phyloP scores from a whole-genome alignment of 2,797 vertebrate genomes.

The Rhinatrema bivittatum region DNA sequence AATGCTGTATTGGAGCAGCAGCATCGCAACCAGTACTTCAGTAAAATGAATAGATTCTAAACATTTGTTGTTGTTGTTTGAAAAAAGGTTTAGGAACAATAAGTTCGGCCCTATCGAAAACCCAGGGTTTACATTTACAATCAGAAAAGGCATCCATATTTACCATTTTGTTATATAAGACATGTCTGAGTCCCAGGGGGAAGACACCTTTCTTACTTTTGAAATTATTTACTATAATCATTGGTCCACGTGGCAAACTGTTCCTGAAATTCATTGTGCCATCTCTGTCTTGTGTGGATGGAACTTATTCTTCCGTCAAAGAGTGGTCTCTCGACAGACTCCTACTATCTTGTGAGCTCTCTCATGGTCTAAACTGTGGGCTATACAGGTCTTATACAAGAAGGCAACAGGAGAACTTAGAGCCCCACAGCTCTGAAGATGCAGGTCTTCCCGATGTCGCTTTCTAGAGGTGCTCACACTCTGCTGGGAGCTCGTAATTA shows the following conservation, averaged over 20 bases:
- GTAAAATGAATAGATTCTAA: slow-evolving; percentile 6
- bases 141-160: slow-evolving; percentile 21
- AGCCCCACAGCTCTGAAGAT: slow-evolving; percentile 78
- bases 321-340: slow-evolving; percentile 79
- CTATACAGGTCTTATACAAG: slow-evolving; percentile 39
- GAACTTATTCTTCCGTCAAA: slow-evolving; percentile 49
- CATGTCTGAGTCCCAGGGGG: slow-evolving; percentile 12
- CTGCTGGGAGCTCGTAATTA: slow-evolving; percentile 66
- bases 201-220: slow-evolving; percentile 15
- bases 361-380: slow-evolving; percentile 36
- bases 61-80: slow-evolving; percentile 3
- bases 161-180: slow-evolving; percentile 16
- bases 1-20: slow-evolving; percentile 34
- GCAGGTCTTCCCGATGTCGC: slow-evolving; percentile 62
- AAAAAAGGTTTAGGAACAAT: slow-evolving; percentile 20
- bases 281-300: slow-evolving; percentile 5
- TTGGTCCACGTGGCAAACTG: slow-evolving; percentile 13
- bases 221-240: slow-evolving; percentile 7
- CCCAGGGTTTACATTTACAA: slow-evolving; percentile 27
- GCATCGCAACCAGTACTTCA: slow-evolving; percentile 21
- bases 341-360: slow-evolving; percentile 58
- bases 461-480: slow-evolving; percentile 53
- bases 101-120: slow-evolving; percentile 24
- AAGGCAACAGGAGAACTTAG: slow-evolving; percentile 57
- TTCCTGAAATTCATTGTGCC: background rate